Conservation (phyloP, 2,888 invertebrate genomes). For the Eucera pruinosa region DNA sequence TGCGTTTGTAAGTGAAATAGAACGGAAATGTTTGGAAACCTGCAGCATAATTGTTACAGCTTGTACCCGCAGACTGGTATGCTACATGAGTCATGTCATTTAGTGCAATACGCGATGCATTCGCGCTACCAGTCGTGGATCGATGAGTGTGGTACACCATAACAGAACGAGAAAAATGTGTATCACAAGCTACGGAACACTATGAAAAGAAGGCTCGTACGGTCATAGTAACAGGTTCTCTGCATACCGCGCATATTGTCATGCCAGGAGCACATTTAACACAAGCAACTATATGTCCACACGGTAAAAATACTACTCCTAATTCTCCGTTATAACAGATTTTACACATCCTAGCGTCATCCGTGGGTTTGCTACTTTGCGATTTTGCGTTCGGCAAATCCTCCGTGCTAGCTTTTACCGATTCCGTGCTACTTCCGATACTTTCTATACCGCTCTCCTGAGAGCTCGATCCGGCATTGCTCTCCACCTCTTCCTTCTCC, state of each 20-base stretch:
- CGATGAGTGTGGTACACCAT: constrained; percentile 34
- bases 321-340: constrained; percentile 96
- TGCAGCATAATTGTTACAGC: constrained; percentile 46
- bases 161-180: too few species aligned
- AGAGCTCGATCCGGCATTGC: constrained; percentile 61
- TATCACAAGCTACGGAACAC: constrained; percentile 68
- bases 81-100: constrained; percentile 82
- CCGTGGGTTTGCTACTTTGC: constrained; percentile 67
- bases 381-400: constrained; percentile 52
- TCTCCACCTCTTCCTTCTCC: constrained; percentile 10
- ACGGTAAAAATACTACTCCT: constrained; percentile 96
- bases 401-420: constrained; percentile 41
- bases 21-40: too few species aligned
- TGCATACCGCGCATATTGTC: constrained; percentile 94
- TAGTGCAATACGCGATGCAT: constrained; percentile 56
- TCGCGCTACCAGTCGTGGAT: constrained; percentile 60
- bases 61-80: constrained; percentile 78
- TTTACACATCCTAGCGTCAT: constrained; percentile 90
- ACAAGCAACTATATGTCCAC: constrained; percentile 97
- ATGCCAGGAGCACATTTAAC: constrained; percentile 95
- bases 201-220: constrained; percentile 87
- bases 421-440: constrained; percentile 20
- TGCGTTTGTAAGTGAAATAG: too few species aligned
- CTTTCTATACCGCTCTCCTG: constrained; percentile 48
- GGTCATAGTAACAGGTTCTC: constrained; percentile 89